Percentiles rank a stretch among this genome's conserved stretches.
Evolutionary conservation across 2,797 vertebrate species (phyloP).

Genomic region (Ceryle rudis): DNA sequence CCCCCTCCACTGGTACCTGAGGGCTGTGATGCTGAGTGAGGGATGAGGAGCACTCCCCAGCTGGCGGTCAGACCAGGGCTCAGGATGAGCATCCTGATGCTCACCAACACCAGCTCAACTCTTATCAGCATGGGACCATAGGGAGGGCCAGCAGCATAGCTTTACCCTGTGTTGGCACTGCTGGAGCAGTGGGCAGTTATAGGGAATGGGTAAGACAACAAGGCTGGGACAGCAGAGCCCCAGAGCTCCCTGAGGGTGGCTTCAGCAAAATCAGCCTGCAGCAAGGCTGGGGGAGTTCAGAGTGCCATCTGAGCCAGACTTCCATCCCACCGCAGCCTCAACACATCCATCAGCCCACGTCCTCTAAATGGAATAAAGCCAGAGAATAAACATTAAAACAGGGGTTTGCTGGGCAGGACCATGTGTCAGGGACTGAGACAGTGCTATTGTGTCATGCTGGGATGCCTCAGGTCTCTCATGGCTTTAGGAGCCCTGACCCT

Average conservation of each 20-base stretch:
- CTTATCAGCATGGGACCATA: fast-evolving
- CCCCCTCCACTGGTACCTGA: fast-evolving
- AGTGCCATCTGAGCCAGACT: not conserved
- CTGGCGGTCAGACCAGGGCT: not conserved
- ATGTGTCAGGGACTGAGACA: not conserved
- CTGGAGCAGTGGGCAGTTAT: not conserved
- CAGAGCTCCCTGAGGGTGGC: too few species aligned
- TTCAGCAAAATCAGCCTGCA: not conserved
- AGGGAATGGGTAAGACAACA: not conserved
- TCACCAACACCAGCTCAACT: not conserved
- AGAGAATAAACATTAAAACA: not conserved
- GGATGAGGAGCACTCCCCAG: not conserved
- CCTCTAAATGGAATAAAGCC: not conserved
- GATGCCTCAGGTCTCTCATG: not conserved
- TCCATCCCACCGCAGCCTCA: not conserved
- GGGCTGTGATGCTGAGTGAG: not conserved
- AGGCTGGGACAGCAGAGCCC: not conserved
- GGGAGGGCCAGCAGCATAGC: not conserved
- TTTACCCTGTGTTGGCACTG: not conserved
- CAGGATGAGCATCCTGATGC: not conserved
- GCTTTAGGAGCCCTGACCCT: not conserved
- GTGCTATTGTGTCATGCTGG: not conserved
- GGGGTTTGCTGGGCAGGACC: not conserved
- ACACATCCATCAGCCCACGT: not conserved
- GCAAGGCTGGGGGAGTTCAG: not conserved